phyloP scores from a whole-genome alignment of 2,797 vertebrate species.

The Cetoscarus ocellatus region DNA sequence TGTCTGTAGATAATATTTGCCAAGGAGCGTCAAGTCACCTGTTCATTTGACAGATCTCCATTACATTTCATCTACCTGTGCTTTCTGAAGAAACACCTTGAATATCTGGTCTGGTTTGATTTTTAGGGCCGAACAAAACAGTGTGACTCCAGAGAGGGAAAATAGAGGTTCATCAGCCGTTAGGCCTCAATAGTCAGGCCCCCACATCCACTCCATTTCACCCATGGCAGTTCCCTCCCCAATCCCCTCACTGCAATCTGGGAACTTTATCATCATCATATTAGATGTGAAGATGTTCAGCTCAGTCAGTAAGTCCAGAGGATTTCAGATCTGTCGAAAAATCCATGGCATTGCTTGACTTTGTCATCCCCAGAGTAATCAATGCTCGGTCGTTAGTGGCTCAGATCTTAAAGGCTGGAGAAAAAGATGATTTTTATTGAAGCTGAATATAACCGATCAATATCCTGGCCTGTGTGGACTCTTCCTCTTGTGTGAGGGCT shows the following conservation, averaged over 20 bases:
- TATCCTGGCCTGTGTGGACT: conserved; percentile 13
- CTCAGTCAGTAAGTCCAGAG: conserved; percentile 22
- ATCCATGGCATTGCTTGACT: conserved; percentile 38
- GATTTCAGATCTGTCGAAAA: conserved; percentile 46
- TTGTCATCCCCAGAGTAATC: conserved; percentile 44
- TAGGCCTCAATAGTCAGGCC: background rate
- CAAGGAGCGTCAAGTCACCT: no score
- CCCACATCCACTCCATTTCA: background rate
- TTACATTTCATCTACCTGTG: no score
- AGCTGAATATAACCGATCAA: conserved; percentile 37
- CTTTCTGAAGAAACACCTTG: no score
- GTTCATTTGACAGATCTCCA: no score
- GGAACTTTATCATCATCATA: conserved; percentile 50
- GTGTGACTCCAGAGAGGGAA: background rate
- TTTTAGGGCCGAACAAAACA: no score
- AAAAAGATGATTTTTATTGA: conserved; percentile 47
- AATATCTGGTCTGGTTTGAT: no score
- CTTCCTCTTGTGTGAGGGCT: background rate
- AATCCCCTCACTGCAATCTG: conserved; percentile 19
- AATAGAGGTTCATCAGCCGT: no score
- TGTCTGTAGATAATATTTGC: no score
- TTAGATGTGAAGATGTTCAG: conserved; percentile 45
- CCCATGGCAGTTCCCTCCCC: background rate
- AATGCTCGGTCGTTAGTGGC: conserved; percentile 24
- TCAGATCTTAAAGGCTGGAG: conserved; percentile 24